Evolutionary conservation across 1,140 invertebrate genomes (phyloP), one percentile per base, ranked within the genome.

Genomic region (Scaptomyza pallida): DNA sequence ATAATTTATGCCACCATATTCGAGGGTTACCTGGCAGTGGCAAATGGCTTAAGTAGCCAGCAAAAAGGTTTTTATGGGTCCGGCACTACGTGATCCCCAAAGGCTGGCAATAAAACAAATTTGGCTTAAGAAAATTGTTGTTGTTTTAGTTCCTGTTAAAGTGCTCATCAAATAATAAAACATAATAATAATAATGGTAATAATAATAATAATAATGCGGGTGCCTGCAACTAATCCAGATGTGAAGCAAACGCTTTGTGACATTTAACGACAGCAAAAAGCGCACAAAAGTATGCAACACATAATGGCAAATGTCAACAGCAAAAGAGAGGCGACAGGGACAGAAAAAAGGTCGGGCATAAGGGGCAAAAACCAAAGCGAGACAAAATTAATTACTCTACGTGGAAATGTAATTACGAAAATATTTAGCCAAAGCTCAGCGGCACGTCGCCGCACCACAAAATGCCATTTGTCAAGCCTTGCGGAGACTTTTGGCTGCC

Each of bases 401-500:
- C 89, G 89, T 88, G 89, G 85, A 90, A 90, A 90, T 90, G 89
- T 90, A 90, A 90, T 90, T 90, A 90, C 85, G 89, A 90, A 90
- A 90, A 90, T 90, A 90, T 90, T 90, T 90, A 88, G 82, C 69
- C 81, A 65, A 69, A 81, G 73, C 81, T 77, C 73, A 76, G 81
- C 76, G 82, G 77, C 81, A 85, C 75, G 81, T 77, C 77, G 68
- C 60, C 56, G 69, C 82, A 74, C 57, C 17, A 77, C 80, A 85
- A 71, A 85, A 85, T 85, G 81, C 81, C 81, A 86, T 86, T 86
- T 86, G 81, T 86, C 81, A 86, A 88, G 65, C 62, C 74, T 56
- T 69, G 65, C 73, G 61, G 41, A 44, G 61, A 30, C 57, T 37
- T 37, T 37, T 37, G 10, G 12, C 26, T 30, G 26, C 6, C 6